Evolutionary conservation across 2,113 vertebrate genomes (phyloP), one percentile per base, ranked within the genome.

Genomic region (Hystrix cristata): DNA sequence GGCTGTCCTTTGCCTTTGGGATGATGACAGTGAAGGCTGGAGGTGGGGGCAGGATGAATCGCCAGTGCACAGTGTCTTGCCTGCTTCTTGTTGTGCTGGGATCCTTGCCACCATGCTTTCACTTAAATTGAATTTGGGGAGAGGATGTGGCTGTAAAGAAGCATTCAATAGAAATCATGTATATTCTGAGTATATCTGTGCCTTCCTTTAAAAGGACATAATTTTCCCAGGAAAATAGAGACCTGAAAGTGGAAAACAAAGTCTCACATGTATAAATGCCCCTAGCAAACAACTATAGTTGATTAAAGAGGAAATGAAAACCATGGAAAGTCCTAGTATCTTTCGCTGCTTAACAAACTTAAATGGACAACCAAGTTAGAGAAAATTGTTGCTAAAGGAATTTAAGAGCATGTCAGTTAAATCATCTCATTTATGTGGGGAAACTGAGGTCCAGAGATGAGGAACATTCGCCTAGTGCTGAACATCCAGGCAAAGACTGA

Each of bases 91-190:
- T 3, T 48, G 18, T 67, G 23, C 80, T 87, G 74, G 69, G 69
- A 69, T 92, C 29, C 48, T 62, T 7, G 18, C 53, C 60, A 92
- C 8, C 31, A 31, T 8, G 21, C n/a, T 92, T 94, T 94, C 69
- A 91, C 55, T 76, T 87, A 78, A 95, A 76, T 87, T 94, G 87
- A 43, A 87, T 90, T 65, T 87, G 53, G 9, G 64, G 34, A 29
- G 21, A 80, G 15, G 19, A 21, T 34, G 1, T 85, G 53, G 11
- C 34, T 94, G 3, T 23, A 78, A 91, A 90, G 55, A 91, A 53
- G 62, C 9, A 71, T 2, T 85, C 10, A 21, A 21, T 27, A 67
- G 12, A 87, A 95, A 34, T 7, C 31, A 76, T 29, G 27, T 19
- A n/a, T 81, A 19, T 81, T 87, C 64, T 80, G 25, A 23, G 5